Base-by-base conservation (phyloP, 2,113 vertebrate species). In the Sprattus sprattus region DNA sequence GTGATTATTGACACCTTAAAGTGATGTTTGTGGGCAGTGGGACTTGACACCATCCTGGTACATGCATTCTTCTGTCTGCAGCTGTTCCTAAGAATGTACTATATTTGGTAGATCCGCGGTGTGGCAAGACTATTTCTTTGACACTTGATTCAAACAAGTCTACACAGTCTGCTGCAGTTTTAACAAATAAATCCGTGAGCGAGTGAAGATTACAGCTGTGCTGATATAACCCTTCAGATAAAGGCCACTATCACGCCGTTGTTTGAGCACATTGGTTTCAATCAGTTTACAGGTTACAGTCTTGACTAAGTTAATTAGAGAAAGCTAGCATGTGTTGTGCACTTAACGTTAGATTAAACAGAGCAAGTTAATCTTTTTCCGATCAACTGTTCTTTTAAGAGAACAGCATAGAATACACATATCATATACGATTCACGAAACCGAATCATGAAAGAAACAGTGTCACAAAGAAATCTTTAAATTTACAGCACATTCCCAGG, bases 1-100 rank as follows among this genome's bases (percentile, higher is more conserved):
- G 92, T 88, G 90, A 93, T 84, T 91, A 84, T 81, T 92, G 89
- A 84, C 89, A 93, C 91, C 91, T 90, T 22, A 81, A 88, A 90
- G 89, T 88, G 88, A 85, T 83, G 52, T 87, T 87, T 89, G 85
- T 89, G 86, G 80, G 84, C 84, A 87, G 81, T 80, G 85, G 67
- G 85, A 46, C 45, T 88, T 91, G 87, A 91, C 90, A 88, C 83
- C 18, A 46, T 81, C 84, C 25, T 82, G 3, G 54, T 86, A 89
- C 86, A 9, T 60, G 85, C 88, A 75, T 71, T 88, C 80, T 88
- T 87, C 85, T 83, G 15, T 81, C 82, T 87, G 88, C 91, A 92
- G 90, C 86, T 90, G 87, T 81, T 57, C 86, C 64, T 64, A 86
- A 86, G 64, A 88, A 90, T 86, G 84, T 10, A 85, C 81, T 88